Base-by-base conservation (phyloP, 2,888 invertebrate genomes). In the Schrankia costaestrigalis region DNA sequence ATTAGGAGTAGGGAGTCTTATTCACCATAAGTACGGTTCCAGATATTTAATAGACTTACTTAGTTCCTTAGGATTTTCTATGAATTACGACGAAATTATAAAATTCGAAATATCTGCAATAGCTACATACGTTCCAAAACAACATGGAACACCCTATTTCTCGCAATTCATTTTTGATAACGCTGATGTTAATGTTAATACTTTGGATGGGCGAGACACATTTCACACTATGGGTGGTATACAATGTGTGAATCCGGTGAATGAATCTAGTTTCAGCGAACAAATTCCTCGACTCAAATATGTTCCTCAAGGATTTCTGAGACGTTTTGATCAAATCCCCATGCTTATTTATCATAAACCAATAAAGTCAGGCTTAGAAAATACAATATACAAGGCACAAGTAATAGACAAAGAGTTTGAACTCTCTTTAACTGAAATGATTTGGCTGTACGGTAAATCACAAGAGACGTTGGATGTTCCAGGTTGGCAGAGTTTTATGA, bases 401-500 rank as follows among this genome's bases (percentile, higher is more conserved):
- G 14, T 7, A 35, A 14, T 26, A 21, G 21, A 30, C 35, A 29
- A 35, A 35, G 17, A 7, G 7, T 5, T 17, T 4, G 9, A n/a
- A 10, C 9, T 10, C 7, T 9, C 7, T 6, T 11, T 9, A 17
- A 10, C n/a, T n/a, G n/a, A 13, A n/a, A 26, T 7, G 8, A 35
- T 41, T 30, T 44, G 41, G 44, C 36, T 44, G 13, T 40, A 42
- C 32, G 41, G 36, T 29, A 40, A 45, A 37, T 35, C 30, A 33
- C 22, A 27, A 26, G 31, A 38, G 6, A 24, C 32, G 32, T 10
- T 31, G 9, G 35, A 40, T 22, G 38, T 46, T 13, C 13, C 35
- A n/a, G 50, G 64, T 27, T 65, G 63, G 60, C 64, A 60, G 42
- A 56, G 62, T 7, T 65, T 63, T 37, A 63, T 65, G 63, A 53